These are phyloP conservation scores for Ormyrus thymus DNA, from an alignment of 2,888 invertebrate genomes.

Conservation along the genomic window DNA sequence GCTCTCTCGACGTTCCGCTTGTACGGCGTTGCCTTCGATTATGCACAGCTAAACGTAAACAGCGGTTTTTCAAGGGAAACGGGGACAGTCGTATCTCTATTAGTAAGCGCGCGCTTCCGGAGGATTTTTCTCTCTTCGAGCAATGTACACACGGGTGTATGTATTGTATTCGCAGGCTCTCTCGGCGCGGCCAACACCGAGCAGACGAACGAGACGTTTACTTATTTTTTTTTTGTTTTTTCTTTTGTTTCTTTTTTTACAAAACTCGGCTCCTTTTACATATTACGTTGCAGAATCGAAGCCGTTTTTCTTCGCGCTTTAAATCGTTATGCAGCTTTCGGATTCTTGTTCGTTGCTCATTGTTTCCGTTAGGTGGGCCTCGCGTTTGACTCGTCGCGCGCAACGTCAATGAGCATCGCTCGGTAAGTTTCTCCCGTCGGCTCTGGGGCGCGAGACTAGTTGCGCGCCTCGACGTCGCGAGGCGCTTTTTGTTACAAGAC, in stretches of 20 bases:
- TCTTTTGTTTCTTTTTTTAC: no score
- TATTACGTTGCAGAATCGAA: no score
- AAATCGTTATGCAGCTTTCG: neutral
- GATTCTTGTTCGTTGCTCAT: slow-evolving; percentile 43
- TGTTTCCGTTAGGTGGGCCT: slow-evolving; percentile 13
- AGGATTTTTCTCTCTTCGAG: neutral
- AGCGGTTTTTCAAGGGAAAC: neutral
- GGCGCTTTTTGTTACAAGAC: slow-evolving; percentile 60
- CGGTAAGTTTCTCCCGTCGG: neutral
- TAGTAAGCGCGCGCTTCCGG: slow-evolving; percentile 1
- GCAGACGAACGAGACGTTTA: slow-evolving; percentile 26
- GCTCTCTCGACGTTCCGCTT: slow-evolving; percentile 57
- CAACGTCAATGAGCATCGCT: slow-evolving; percentile 28
- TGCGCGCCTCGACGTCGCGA: slow-evolving; percentile 47
- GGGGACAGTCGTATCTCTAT: neutral
- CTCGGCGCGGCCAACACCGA: neutral
- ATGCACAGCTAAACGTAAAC: slow-evolving; percentile 63
- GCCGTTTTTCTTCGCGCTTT: no score
- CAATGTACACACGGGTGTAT: slow-evolving; percentile 16
- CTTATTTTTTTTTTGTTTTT: no score
- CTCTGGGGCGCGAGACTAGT: no score
- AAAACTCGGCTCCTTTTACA: no score
- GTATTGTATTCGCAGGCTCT: neutral
- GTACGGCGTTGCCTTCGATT: slow-evolving; percentile 56
- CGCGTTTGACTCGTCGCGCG: neutral